Evolutionary conservation across 2,113 vertebrate genomes (phyloP).

Genomic region (Semnopithecus entellus): DNA sequence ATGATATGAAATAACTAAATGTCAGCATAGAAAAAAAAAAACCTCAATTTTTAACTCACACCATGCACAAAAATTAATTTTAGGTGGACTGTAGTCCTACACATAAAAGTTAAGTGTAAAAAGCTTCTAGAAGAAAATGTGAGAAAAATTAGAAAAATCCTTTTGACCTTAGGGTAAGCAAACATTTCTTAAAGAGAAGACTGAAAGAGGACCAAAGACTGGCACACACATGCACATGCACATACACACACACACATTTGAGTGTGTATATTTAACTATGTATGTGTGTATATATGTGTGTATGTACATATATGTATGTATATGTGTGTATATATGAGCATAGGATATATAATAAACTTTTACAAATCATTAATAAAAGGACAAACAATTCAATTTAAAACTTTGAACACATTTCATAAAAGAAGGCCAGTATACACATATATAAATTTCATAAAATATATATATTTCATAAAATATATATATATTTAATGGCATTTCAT

Average conservation of each 20-base stretch:
- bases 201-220: background rate
- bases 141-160: background rate
- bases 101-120: background rate
- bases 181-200: background rate
- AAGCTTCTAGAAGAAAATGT: background rate
- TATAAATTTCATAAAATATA: too few species aligned
- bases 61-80: background rate
- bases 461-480: too few species aligned
- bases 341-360: background rate
- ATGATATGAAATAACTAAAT: background rate
- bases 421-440: background rate
- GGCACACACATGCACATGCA: too few species aligned
- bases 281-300: too few species aligned
- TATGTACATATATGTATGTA: too few species aligned
- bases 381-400: background rate
- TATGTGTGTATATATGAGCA: background rate
- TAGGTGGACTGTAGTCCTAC: background rate
- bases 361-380: background rate
- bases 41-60: background rate
- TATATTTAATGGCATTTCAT: too few species aligned
- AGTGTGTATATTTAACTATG: too few species aligned
- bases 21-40: background rate
- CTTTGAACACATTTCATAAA: background rate
- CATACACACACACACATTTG: too few species aligned
- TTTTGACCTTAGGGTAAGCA: background rate